These are phyloP conservation scores for Aleiodes leptofemur DNA, from an alignment of 2,888 invertebrate species.

Conservation along the genomic window DNA sequence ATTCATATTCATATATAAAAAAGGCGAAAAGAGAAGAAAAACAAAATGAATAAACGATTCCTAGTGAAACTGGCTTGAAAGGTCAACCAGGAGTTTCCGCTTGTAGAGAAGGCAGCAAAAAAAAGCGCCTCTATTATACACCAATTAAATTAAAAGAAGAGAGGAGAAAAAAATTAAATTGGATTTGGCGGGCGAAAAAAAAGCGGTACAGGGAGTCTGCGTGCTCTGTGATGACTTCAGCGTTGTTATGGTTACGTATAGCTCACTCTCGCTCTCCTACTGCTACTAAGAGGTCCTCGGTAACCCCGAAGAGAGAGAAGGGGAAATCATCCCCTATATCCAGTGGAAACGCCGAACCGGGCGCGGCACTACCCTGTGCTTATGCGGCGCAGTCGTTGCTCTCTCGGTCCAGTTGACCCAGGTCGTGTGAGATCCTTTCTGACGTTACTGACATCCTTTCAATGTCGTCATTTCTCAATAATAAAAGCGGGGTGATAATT, in stretches of 20 bases:
- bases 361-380: conserved; percentile 67
- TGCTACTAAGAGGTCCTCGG: conserved; percentile 34
- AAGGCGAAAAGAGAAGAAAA: not conserved
- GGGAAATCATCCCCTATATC: conserved; percentile 62
- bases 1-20: not conserved
- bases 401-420: conserved; percentile 67
- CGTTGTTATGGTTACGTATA: conserved; percentile 64
- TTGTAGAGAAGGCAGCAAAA: not conserved
- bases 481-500: not conserved
- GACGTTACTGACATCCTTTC: not conserved
- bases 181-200: conserved; percentile 26
- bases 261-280: not conserved
- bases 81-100: conserved; percentile 12
- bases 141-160: not conserved
- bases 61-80: not conserved
- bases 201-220: conserved; percentile 55
- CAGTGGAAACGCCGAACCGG: conserved; percentile 63
- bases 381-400: conserved; percentile 65
- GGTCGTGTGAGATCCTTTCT: conserved; percentile 56
- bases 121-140: not conserved
- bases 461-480: conserved; percentile 6
- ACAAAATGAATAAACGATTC: conserved; percentile 16
- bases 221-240: conserved; percentile 54
- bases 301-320: conserved; percentile 54
- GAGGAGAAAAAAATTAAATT: conserved; percentile 6